Evolutionary conservation across 2,797 vertebrate genomes (phyloP).

Genomic region (Tokudaia muenninki): DNA sequence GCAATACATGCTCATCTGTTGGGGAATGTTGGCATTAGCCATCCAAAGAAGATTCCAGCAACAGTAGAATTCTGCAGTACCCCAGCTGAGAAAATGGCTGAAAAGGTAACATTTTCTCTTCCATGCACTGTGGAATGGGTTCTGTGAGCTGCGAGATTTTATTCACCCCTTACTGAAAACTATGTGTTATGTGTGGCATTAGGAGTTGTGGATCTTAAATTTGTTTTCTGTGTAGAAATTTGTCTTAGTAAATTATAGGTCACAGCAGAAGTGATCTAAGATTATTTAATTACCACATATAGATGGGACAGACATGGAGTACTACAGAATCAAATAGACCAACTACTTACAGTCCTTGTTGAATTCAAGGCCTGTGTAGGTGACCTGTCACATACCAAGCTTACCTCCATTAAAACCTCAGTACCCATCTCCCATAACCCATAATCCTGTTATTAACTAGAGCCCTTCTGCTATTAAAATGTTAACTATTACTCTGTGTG

Average conservation of each 20-base stretch:
- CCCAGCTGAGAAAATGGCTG: constrained; percentile 98
- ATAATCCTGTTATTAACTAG: background rate
- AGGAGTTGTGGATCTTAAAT: background rate
- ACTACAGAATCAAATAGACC: background rate
- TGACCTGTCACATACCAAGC: background rate
- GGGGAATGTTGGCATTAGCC: constrained; percentile 89
- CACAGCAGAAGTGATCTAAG: constrained; percentile 16
- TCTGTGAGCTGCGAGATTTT: background rate
- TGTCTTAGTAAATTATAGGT: constrained; percentile 38
- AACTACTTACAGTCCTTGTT: background rate
- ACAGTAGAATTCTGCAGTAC: constrained; percentile 93
- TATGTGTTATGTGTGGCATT: background rate
- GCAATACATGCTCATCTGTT: constrained; percentile 95
- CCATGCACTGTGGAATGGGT: background rate
- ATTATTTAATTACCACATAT: background rate
- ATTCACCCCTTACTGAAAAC: background rate
- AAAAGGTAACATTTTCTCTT: constrained; percentile 90
- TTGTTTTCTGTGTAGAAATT: constrained; percentile 11
- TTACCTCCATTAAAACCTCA: background rate
- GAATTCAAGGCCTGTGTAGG: background rate
- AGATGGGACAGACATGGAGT: background rate
- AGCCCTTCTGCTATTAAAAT: background rate
- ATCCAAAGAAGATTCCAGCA: constrained; percentile 85
- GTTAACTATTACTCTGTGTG: background rate
- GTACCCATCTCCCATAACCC: background rate